phyloP scores from a whole-genome alignment of 2,113 vertebrate species.

The Anoura caudifer region DNA sequence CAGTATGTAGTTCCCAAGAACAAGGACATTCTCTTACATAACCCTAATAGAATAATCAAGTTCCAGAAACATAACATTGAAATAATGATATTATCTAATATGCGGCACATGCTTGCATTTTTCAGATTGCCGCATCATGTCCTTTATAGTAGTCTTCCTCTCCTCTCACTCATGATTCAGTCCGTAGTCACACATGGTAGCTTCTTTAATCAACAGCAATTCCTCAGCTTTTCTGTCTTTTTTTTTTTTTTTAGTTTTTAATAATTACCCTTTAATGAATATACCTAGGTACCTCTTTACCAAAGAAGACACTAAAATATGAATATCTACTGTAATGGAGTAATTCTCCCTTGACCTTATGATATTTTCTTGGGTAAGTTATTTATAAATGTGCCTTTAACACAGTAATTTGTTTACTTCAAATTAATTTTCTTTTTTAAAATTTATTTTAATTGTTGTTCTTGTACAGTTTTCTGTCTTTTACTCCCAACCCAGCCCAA shows the following conservation, averaged over 20 bases:
- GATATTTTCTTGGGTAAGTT: neutral
- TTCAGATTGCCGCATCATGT: neutral
- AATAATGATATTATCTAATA: neutral
- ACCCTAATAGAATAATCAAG: neutral
- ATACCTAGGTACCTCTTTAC: neutral
- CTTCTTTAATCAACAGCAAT: neutral
- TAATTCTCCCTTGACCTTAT: neutral
- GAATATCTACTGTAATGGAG: neutral
- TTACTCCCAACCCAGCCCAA: too few relatives aligned
- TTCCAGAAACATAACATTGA: neutral
- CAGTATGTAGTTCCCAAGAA: neutral
- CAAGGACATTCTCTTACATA: neutral
- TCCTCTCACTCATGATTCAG: neutral
- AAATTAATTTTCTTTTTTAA: neutral
- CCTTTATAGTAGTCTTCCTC: neutral
- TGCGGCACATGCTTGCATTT: neutral
- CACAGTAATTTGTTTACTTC: neutral
- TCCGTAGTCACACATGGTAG: neutral
- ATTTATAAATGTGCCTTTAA: neutral
- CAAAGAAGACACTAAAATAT: neutral
- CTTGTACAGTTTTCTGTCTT: too few relatives aligned
- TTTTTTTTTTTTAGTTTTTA: neutral
- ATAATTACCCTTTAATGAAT: neutral
- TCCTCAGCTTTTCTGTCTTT: neutral
- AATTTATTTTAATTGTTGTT: too few relatives aligned